Percentiles rank a stretch among this genome's conserved stretches.
These are phyloP conservation scores for Willowsia nigromaculata DNA, from an alignment of 2,888 invertebrate genomes.

Conservation along the genomic window DNA sequence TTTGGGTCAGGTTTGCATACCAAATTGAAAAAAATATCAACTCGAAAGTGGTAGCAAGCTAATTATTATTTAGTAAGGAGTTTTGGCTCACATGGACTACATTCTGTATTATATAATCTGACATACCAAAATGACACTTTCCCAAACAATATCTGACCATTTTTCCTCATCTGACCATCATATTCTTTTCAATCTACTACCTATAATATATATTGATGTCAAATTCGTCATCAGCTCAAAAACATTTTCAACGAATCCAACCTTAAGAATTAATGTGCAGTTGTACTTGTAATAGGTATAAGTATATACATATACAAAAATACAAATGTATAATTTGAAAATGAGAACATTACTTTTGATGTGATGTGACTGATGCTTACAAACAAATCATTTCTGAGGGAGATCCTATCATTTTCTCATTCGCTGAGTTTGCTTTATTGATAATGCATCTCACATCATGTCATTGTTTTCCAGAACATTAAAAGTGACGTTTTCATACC, in stretches of 20 bases:
- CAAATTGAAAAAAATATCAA: too few species aligned
- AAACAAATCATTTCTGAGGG: neutral
- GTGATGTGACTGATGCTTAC: neutral
- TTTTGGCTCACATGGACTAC: too few species aligned
- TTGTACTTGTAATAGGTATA: too few species aligned
- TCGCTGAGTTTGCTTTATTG: neutral
- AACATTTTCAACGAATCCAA: too few species aligned
- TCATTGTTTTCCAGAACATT: conserved; percentile 37
- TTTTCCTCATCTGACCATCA: neutral
- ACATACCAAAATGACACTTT: too few species aligned
- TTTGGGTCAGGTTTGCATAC: too few species aligned
- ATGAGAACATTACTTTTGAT: neutral
- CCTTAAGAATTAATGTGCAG: neutral
- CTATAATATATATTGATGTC: conserved; percentile 24
- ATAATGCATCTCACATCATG: conserved; percentile 20
- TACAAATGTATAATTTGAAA: too few species aligned
- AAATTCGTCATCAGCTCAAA: conserved; percentile 31
- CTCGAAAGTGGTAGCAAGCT: too few species aligned
- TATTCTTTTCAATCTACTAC: neutral
- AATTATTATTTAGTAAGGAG: too few species aligned
- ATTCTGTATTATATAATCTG: too few species aligned
- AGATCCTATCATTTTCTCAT: neutral
- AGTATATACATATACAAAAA: too few species aligned
- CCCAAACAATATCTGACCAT: too few species aligned
- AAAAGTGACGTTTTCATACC: conserved; percentile 44